phyloP scores from a whole-genome alignment of 2,113 vertebrate genomes.

The Bufo gargarizans region DNA sequence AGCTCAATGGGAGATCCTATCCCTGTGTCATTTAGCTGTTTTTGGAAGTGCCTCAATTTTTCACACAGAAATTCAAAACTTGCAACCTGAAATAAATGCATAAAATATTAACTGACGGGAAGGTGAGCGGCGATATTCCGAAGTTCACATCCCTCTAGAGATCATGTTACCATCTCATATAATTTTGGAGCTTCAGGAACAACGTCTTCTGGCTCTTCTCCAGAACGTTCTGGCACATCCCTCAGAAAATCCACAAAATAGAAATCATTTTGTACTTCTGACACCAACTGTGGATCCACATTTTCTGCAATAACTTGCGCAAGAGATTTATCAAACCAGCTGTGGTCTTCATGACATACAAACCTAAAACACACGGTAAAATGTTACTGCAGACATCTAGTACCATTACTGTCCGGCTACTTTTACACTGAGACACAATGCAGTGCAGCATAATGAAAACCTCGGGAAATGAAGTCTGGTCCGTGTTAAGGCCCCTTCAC shows the following conservation, averaged over 20 bases:
- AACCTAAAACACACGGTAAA: slow-evolving; percentile 65
- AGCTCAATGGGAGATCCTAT: slow-evolving; percentile 76
- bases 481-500: no score
- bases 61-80: neutral
- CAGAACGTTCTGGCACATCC: slow-evolving; percentile 83
- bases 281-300: slow-evolving; percentile 68
- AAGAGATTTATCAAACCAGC: slow-evolving; percentile 86
- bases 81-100: neutral
- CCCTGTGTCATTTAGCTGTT: neutral
- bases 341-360: slow-evolving; percentile 79
- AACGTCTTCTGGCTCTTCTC: slow-evolving; percentile 80
- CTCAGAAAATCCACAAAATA: slow-evolving; percentile 95
- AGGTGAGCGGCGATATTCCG: neutral
- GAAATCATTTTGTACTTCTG: slow-evolving; percentile 73
- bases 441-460: no score
- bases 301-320: slow-evolving; percentile 76
- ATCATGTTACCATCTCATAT: slow-evolving; percentile 74
- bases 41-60: neutral
- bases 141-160: neutral
- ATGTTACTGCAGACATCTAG: neutral
- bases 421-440: no score
- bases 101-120: neutral
- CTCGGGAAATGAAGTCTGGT: no score
- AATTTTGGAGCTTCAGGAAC: slow-evolving; percentile 84
- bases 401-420: no score